phyloP scores from a whole-genome alignment of 2,113 vertebrate species.

The Trachemys scripta region DNA sequence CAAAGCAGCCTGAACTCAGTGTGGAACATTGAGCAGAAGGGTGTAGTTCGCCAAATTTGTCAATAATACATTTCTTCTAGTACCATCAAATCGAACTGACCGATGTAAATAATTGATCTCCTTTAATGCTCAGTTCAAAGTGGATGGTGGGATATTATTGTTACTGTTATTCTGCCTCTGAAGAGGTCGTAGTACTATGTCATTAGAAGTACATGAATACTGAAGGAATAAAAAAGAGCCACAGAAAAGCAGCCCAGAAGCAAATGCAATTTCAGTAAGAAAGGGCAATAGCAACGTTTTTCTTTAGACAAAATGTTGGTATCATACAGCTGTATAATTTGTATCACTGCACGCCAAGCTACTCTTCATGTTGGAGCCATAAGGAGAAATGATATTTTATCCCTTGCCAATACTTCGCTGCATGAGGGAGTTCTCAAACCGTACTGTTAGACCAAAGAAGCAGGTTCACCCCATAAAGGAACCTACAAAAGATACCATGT shows the following conservation, averaged over 20 bases:
- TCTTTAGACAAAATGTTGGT: rapidly evolving
- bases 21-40: neutral
- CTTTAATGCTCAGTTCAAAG: neutral
- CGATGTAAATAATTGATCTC: neutral
- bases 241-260: neutral
- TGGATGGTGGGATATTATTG: neutral
- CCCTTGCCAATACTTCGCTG: rapidly evolving
- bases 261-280: rapidly evolving
- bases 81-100: neutral
- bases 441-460: neutral
- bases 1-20: neutral
- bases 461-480: neutral
- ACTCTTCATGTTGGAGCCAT: neutral
- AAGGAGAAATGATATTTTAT: neutral
- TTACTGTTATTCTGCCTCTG: neutral
- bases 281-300: neutral
- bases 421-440: rapidly evolving
- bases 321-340: rapidly evolving
- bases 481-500: rapidly evolving
- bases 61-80: neutral
- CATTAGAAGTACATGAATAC: neutral
- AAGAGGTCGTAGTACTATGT: neutral
- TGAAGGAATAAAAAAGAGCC: neutral
- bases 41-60: neutral
- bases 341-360: neutral